Conservation (phyloP, 2,113 vertebrate species). For the Actenoides hombroni region DNA sequence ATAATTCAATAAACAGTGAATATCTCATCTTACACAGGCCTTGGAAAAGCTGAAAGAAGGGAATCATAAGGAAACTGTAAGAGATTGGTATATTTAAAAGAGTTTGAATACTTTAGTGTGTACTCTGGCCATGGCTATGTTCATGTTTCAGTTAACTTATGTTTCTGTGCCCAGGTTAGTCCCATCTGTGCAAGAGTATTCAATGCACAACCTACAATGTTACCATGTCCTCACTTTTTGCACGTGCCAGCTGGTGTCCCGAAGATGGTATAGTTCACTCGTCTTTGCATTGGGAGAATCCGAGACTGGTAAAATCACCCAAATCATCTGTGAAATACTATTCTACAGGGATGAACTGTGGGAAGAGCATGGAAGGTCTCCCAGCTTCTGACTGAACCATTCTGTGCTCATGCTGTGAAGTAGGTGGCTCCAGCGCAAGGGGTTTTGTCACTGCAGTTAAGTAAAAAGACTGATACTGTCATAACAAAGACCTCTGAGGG, state of each 20-base stretch:
- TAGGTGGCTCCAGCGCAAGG: neutral
- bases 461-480: neutral
- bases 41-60: neutral
- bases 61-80: neutral
- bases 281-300: neutral
- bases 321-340: neutral
- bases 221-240: neutral
- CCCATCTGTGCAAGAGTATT: neutral
- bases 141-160: neutral
- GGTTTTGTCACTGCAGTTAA: neutral
- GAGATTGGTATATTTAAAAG: neutral
- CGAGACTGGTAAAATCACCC: neutral
- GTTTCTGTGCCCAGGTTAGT: neutral
- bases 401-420: neutral
- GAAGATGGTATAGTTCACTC: rapidly evolving
- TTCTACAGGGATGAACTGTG: neutral
- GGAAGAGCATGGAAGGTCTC: neutral
- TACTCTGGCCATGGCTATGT: neutral
- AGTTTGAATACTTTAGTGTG: neutral
- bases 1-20: neutral
- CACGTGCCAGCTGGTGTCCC: neutral
- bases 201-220: neutral
- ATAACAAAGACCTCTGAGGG: neutral
- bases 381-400: neutral
- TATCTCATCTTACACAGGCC: neutral